A percentile compares a stretch with the other conserved stretches of the same genome.
These are phyloP conservation scores for Barbus barbus DNA, from an alignment of 2,113 vertebrate genomes.

Conservation along the genomic window DNA sequence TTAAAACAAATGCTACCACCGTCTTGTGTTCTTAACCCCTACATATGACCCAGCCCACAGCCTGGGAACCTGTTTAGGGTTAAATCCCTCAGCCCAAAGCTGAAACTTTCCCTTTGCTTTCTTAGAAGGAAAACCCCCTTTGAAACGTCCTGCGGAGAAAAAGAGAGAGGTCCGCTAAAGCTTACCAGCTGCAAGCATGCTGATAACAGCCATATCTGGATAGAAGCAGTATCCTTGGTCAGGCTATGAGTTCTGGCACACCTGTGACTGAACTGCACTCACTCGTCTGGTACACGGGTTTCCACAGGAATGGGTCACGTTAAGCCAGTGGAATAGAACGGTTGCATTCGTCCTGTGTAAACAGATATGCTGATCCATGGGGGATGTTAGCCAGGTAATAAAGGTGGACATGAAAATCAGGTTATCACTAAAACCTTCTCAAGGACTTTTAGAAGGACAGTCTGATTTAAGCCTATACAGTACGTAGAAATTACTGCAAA, in stretches of 20 bases:
- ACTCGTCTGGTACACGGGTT: not conserved
- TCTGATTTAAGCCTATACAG: not conserved
- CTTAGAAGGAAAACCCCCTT: conserved; percentile 16
- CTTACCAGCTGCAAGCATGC: conserved; percentile 49
- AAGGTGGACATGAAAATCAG: not conserved
- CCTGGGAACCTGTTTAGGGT: not conserved
- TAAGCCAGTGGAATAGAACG: not conserved
- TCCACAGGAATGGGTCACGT: conserved; percentile 5
- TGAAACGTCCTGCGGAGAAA: conserved; percentile 26
- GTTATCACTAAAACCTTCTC: conserved; percentile 10
- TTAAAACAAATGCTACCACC: not conserved
- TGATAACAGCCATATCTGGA: conserved; percentile 43
- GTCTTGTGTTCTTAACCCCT: not conserved
- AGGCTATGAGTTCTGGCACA: conserved; percentile 45
- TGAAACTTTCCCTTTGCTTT: conserved; percentile 52
- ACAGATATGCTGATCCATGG: conserved; percentile 59
- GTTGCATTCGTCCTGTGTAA: conserved; percentile 28
- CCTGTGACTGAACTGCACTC: not conserved
- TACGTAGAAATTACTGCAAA: not conserved
- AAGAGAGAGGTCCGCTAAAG: conserved; percentile 51
- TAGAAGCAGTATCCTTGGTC: conserved; percentile 37
- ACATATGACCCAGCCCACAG: not conserved
- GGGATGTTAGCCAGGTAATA: conserved; percentile 46
- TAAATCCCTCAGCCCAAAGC: conserved; percentile 20
- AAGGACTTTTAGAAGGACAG: not conserved